Conservation (phyloP, 2,797 vertebrate species). For the Bradypodion pumilum region DNA sequence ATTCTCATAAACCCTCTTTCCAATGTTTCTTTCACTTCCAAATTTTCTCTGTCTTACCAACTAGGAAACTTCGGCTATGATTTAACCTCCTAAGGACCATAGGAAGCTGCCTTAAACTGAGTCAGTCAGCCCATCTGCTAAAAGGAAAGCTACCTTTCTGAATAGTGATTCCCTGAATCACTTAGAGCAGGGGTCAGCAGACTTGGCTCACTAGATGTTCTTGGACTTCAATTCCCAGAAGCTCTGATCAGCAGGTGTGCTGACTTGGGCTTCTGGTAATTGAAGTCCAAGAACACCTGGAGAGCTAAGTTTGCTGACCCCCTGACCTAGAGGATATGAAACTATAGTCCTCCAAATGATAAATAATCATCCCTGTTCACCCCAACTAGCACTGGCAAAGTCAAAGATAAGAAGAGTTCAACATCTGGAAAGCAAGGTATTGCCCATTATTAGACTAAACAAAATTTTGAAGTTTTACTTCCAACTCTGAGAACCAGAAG, state of each 20-base stretch:
- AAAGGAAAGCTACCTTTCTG: no score
- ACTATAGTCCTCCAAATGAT: not conserved
- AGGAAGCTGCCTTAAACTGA: not conserved
- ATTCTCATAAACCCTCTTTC: not conserved
- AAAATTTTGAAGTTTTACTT: not conserved
- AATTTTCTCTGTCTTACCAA: not conserved
- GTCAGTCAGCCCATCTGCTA: not conserved
- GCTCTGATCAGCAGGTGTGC: no score
- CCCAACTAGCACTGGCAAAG: not conserved
- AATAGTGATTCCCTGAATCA: not conserved
- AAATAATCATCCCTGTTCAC: not conserved
- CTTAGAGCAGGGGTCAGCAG: no score
- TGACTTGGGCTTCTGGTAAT: no score
- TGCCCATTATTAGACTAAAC: not conserved
- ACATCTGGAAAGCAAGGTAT: not conserved
- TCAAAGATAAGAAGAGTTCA: not conserved
- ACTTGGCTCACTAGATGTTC: no score
- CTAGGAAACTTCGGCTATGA: not conserved
- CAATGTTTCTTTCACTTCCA: not conserved
- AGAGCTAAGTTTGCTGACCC: no score
- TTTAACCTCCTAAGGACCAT: not conserved
- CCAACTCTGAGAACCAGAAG: not conserved
- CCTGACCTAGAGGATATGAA: no score
- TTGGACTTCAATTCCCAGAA: no score
- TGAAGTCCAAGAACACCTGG: no score